Conservation (phyloP, 1,140 invertebrate genomes). For the Capitella teleta region DNA sequence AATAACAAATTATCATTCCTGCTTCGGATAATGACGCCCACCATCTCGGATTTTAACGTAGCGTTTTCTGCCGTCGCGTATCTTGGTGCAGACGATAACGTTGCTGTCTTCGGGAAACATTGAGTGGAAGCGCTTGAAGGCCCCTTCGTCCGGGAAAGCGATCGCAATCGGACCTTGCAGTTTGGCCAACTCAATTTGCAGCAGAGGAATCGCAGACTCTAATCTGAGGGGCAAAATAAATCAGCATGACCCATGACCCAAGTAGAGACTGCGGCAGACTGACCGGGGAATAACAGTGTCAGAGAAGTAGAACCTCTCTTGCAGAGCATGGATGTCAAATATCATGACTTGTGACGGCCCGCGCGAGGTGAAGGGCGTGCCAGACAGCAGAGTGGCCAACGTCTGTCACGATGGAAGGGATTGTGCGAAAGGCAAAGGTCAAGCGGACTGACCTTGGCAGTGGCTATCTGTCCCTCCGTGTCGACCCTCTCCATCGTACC, state of each 20-base stretch:
- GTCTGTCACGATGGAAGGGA: constrained; percentile 21
- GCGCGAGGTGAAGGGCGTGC: constrained; percentile 34
- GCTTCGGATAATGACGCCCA: constrained; percentile 12
- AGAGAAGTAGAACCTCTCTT: constrained; percentile 42
- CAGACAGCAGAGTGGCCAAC: constrained; percentile 35
- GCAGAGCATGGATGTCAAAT: constrained; percentile 42
- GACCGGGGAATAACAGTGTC: constrained; percentile 40
- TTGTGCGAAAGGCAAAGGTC: not conserved
- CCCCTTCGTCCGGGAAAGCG: constrained; percentile 42
- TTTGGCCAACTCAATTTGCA: constrained; percentile 21
- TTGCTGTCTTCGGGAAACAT: constrained; percentile 26
- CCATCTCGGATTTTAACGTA: constrained; percentile 40
- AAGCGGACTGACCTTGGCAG: constrained; percentile 32
- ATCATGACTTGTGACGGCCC: constrained; percentile 42
- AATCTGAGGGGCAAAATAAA: constrained; percentile 19
- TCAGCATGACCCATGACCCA: not conserved
- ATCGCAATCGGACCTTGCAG: constrained; percentile 19
- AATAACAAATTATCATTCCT: not conserved
- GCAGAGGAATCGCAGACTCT: constrained; percentile 34
- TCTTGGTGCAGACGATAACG: constrained; percentile 36
- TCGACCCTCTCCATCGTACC: constrained; percentile 44
- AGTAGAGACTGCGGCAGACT: not conserved
- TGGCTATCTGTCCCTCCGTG: constrained; percentile 41
- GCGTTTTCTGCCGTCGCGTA: constrained; percentile 29
- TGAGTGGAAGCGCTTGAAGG: constrained; percentile 35